Base-by-base conservation (phyloP, 2,113 vertebrate genomes). In the Suricata suricatta region DNA sequence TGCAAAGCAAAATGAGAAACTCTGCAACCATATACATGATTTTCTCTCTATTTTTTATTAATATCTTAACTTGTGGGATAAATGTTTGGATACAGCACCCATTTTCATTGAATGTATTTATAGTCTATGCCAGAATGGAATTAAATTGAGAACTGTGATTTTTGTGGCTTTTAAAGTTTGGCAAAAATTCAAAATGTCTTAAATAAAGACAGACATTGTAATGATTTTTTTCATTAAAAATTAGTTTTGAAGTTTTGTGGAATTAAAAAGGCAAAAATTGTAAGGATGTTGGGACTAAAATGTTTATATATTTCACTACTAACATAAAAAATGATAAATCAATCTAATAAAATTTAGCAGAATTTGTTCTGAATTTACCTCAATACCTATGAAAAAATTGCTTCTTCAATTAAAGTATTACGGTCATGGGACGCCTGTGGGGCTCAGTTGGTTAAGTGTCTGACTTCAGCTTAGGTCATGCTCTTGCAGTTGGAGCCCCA, bases 71-170 rank as follows among this genome's bases (percentile, higher is more conserved):
- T 47, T 91, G 79, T 77, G 13, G 74, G 60, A 66, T 92, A 79
- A 94, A 81, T 44, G 85, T 57, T 84, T 87, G 44, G 41, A 88
- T 77, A 14, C 12, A 72, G 19, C 6, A n/a, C 0, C 2, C 6
- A 27, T 72, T 82, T 88, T 79, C 21, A 83, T 17, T 44, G 10
- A 21, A 64, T 82, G 41, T 35, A 72, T 83, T 95, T 79, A 60
- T 25, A 77, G 60, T 79, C 50, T 94, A 29, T 19, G 27, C 14
- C 13, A 77, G 60, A 87, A 90, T 57, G 6, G 33, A 94, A 89
- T 93, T 92, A 71, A 60, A 95, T n/a, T 60, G 63, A 91, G 19
- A 92, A 96, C 64, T 76, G 8, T 92, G 57, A 68, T n/a, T 97
- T 96, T 77, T 94, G 31, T 4, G 33, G 17, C 5, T 25, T 25